These are phyloP conservation scores for Rallus crepitans DNA, from an alignment of 2,797 vertebrate genomes.

Conservation along the genomic window DNA sequence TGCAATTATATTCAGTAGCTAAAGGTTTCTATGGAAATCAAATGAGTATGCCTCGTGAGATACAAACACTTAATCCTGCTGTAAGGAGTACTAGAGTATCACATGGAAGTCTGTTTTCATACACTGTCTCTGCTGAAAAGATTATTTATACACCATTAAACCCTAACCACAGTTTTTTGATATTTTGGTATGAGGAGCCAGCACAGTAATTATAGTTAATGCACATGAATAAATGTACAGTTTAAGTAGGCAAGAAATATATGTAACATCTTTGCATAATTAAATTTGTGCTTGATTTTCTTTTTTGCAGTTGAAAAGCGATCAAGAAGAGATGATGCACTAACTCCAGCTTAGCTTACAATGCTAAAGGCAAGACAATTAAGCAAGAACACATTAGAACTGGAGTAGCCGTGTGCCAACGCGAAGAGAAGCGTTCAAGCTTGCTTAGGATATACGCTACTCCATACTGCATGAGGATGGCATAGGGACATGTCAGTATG, in stretches of 20 bases:
- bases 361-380: background rate
- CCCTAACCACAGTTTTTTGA: slow-evolving; percentile 34
- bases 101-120: slow-evolving; percentile 67
- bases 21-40: slow-evolving; percentile 71
- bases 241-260: background rate
- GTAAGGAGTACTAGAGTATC: slow-evolving; percentile 39
- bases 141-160: slow-evolving; percentile 65
- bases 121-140: slow-evolving; percentile 36
- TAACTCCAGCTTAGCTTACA: background rate
- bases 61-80: slow-evolving; percentile 46
- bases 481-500: background rate
- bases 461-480: background rate
- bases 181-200: background rate
- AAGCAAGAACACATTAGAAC: background rate
- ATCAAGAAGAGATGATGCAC: background rate
- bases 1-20: slow-evolving; percentile 46
- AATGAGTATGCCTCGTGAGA: background rate
- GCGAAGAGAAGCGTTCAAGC: background rate
- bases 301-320: slow-evolving; percentile 15
- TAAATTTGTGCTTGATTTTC: background rate
- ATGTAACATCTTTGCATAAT: background rate
- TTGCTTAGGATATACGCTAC: background rate
- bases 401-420: background rate
- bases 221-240: background rate
- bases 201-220: slow-evolving; percentile 22